Conservation (phyloP, 2,797 vertebrate genomes). For the Erethizon dorsatum region DNA sequence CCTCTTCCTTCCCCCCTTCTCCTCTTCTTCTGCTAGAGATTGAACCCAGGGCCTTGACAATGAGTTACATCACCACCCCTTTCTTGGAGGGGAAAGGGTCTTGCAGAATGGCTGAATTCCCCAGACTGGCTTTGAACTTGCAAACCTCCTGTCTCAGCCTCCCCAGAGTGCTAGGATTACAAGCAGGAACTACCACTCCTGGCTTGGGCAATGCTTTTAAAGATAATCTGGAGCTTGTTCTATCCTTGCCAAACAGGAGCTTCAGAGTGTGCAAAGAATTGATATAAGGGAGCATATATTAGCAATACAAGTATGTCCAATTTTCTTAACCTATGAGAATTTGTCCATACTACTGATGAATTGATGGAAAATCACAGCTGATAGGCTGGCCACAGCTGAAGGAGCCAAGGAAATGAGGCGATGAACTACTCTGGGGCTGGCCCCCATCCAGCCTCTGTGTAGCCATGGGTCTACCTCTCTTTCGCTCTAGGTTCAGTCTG, state of each 20-base stretch:
- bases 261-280: not conserved
- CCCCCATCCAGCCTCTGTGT: not conserved
- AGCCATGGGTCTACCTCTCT: no score
- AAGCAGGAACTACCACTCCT: not conserved
- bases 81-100: not conserved
- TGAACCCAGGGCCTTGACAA: not conserved
- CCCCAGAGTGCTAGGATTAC: not conserved
- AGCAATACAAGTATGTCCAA: not conserved
- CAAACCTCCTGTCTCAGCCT: not conserved
- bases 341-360: not conserved
- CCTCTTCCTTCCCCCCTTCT: no score
- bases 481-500: not conserved
- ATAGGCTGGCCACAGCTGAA: not conserved
- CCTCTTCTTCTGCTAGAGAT: not conserved
- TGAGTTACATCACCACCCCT: not conserved
- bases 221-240: constrained; percentile 29
- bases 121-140: not conserved
- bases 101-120: not conserved
- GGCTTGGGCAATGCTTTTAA: not conserved
- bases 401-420: not conserved
- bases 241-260: constrained; percentile 4
- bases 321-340: not conserved
- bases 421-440: not conserved
- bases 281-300: not conserved
- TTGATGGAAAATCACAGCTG: not conserved